phyloP scores from a whole-genome alignment of 2,888 invertebrate species.

The Phytoseiulus persimilis region DNA sequence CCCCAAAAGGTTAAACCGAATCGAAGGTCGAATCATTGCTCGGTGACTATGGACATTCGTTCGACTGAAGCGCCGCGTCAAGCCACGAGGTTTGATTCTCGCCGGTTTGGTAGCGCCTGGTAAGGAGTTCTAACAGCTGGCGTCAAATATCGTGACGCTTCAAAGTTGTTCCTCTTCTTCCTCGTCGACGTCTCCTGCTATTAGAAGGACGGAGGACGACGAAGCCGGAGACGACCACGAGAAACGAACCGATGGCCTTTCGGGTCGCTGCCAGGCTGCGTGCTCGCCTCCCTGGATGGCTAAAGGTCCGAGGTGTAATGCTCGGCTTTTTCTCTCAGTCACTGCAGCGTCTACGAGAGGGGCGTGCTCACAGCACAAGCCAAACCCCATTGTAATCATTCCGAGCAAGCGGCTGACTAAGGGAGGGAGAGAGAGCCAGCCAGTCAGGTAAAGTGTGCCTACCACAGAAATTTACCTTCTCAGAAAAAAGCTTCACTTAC shows the following conservation, averaged over 20 bases:
- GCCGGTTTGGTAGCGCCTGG: neutral
- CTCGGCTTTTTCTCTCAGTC: neutral
- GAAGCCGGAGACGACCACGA: neutral
- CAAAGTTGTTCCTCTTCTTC: neutral
- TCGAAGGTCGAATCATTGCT: neutral
- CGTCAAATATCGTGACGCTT: slow-evolving; percentile 5
- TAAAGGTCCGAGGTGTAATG: neutral
- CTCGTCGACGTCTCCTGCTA: neutral
- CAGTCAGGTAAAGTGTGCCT: neutral
- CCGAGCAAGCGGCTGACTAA: neutral
- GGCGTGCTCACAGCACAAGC: neutral
- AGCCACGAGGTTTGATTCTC: neutral
- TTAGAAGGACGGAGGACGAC: neutral
- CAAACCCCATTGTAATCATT: neutral
- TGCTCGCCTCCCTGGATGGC: too few species aligned
- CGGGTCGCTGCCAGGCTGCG: too few species aligned
- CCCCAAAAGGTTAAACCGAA: neutral
- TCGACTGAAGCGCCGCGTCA: neutral
- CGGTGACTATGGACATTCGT: neutral
- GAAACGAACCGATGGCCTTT: neutral
- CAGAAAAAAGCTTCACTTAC: neutral
- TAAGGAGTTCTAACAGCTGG: slow-evolving; percentile 5
- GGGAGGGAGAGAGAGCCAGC: neutral
- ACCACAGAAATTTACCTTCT: neutral
- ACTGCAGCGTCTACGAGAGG: neutral